These are phyloP conservation scores for Diplodus sargus DNA, from an alignment of 2,797 vertebrate species.

Conservation along the genomic window DNA sequence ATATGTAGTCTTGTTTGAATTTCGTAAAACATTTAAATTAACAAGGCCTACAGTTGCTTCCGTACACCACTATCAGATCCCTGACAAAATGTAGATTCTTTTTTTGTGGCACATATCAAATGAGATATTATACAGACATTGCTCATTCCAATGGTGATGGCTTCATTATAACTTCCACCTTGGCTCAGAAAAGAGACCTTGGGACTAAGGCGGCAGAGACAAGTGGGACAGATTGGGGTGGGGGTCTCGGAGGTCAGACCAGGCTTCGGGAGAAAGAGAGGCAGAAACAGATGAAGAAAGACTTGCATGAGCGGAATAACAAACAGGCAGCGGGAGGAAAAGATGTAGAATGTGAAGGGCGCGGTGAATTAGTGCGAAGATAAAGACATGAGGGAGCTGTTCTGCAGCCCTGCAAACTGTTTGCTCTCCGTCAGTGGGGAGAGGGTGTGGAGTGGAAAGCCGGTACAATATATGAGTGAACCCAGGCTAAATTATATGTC, in stretches of 20 bases:
- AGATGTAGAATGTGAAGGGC: constrained; percentile 66
- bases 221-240: constrained; percentile 36
- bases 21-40: background rate
- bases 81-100: background rate
- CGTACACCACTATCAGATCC: background rate
- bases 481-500: constrained; percentile 27
- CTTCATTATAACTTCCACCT: constrained; percentile 61
- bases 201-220: constrained; percentile 39
- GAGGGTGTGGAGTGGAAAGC: constrained; percentile 8
- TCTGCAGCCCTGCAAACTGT: constrained; percentile 43
- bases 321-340: constrained; percentile 64
- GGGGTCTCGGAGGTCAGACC: constrained; percentile 24
- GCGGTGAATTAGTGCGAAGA: constrained; percentile 64
- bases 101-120: constrained; percentile 27
- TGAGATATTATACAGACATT: constrained; percentile 34
- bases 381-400: constrained; percentile 66
- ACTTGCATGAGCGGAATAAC: constrained; percentile 66
- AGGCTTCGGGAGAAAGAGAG: constrained; percentile 31
- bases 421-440: constrained; percentile 26
- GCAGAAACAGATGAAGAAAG: constrained; percentile 52
- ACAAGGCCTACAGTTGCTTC: background rate
- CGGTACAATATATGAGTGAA: constrained; percentile 15
- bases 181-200: constrained; percentile 61
- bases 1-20: background rate
- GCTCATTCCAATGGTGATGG: constrained; percentile 44